A percentile compares a stretch with the other conserved stretches of the same genome.
Conservation (phyloP, 2,888 invertebrate species). For the Gerosis bhagava region DNA sequence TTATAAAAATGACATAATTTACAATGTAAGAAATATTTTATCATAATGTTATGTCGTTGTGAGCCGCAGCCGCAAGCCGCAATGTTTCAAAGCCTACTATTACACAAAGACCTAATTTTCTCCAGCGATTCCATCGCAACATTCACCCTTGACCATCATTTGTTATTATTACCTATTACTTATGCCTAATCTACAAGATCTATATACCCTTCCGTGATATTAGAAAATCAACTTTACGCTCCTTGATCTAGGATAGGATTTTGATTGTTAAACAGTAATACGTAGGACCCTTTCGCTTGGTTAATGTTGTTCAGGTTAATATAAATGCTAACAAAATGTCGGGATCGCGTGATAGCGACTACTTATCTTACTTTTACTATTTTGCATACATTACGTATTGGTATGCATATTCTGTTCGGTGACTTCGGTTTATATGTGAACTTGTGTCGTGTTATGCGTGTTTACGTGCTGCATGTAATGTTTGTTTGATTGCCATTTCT, state of each 20-base stretch:
- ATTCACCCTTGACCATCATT: slow-evolving; percentile 73
- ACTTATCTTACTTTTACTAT: slow-evolving; percentile 71
- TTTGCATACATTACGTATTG: slow-evolving; percentile 70
- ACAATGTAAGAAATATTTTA: too few species aligned
- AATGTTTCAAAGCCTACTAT: slow-evolving; percentile 5
- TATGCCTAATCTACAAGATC: slow-evolving; percentile 20
- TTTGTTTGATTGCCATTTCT: slow-evolving; percentile 10
- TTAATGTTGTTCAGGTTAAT: slow-evolving; percentile 51
- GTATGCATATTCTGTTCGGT: too few species aligned
- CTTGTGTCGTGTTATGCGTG: slow-evolving; percentile 1
- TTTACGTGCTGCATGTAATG: not conserved
- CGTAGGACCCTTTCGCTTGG: slow-evolving; percentile 40
- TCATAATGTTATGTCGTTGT: too few species aligned
- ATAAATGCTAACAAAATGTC: slow-evolving; percentile 77
- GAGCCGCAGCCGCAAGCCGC: not conserved
- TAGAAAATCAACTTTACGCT: slow-evolving; percentile 7
- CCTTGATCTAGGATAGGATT: slow-evolving; percentile 1
- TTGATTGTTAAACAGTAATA: slow-evolving; percentile 6
- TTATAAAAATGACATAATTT: too few species aligned
- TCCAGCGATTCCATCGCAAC: slow-evolving; percentile 49
- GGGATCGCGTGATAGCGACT: slow-evolving; percentile 70
- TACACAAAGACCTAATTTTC: slow-evolving; percentile 43
- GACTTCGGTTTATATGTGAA: slow-evolving; percentile 13
- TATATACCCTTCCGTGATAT: not conserved
- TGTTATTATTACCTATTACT: slow-evolving; percentile 60